Base-by-base conservation (phyloP, 2,888 invertebrate species). In the Beris chalybata region DNA sequence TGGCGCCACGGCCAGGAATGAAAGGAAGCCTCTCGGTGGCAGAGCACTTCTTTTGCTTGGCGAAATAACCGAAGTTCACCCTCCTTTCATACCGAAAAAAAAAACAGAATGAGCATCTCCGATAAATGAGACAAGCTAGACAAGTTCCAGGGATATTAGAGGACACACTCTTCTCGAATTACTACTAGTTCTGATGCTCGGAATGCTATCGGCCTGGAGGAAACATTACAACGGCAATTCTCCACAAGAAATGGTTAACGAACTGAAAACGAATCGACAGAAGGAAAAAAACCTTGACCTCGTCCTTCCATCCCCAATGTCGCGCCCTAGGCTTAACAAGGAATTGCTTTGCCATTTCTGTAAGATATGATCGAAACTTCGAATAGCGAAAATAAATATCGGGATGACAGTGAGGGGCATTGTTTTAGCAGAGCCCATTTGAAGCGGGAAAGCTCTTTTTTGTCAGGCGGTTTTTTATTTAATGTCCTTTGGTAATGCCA, bases 291-390 rank as follows among this genome's bases (percentile, higher is more conserved):
- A 52, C 38, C 61, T 61, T 61, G 59, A 59, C 59, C 59, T n/a
- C 13, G 22, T 44, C 9, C n/a, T 52, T 13, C 61, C 15, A 22
- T 29, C 52, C 4, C 2, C 50, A 32, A 52, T 22, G 13, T 15
- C 13, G 22, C 13, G 43, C 22, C 15, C 22, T 50, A 22, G 9
- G 31, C 5, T 32, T 15, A 32, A 52, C 47, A 30, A 30, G 5
- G 45, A 44, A 45, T 11, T 30, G 11, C 38, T 32, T 38, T 31
- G 15, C 50, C 22, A 12, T 12, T 29, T 32, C 50, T 50, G 22
- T n/a, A 38, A 32, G 61, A 61, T 61, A 61, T 52, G 52, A 61
- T 61, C 61, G 22, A 61, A 61, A 61, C 38, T 61, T 61, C 13
- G n/a, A 61, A 52, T 61, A 50, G 32, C 5, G 11, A 52, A 29